Base-by-base conservation (phyloP, 2,113 vertebrate genomes). In the Apteryx owenii region DNA sequence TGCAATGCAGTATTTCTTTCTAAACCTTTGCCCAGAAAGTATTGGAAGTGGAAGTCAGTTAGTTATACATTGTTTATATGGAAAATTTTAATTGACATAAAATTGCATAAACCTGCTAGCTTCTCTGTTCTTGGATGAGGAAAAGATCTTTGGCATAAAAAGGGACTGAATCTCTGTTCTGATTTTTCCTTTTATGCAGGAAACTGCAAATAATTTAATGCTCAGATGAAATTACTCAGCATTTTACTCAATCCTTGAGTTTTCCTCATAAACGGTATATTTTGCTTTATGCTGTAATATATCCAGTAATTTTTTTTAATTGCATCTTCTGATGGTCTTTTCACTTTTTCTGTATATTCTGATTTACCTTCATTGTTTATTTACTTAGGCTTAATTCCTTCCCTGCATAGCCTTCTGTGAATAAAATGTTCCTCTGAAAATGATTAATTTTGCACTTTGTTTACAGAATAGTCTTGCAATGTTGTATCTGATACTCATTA, bases 141-240 rank as follows among this genome's bases (percentile, higher is more conserved):
- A 77, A 93, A 95, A 93, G 40, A 54, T 70, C 91, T 96, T 96
- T 96, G 97, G 90, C 70, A 16, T 44, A 85, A 33, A 20, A 58
- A 80, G 83, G 72, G 60, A 33, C 70, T 75, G 86, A 80, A 65
- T 90, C 95, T 92, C 68, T 94, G 69, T 89, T 96, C 90, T 96
- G 77, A 88, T 95, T 95, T 90, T 94, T 82, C 21, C 66, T 90
- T 92, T 89, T 69, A 85, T 73, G 56, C 77, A 95, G 95, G 93
- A 96, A 97, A 96, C 90, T 85, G 86, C 90, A 97, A 93, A 84
- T 96, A 96, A 96, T 97, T 94, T 96, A 97, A 94, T 0, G 60
- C 90, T 79, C 62, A 90, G 95, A 95, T 97, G 92, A 96, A 97
- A 97, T 97, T 97, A 96, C 90, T 97, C 97, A 97, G 95, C 93